These are phyloP conservation scores for Pseudococcus longispinus DNA, from an alignment of 2,888 invertebrate genomes.

Conservation along the genomic window DNA sequence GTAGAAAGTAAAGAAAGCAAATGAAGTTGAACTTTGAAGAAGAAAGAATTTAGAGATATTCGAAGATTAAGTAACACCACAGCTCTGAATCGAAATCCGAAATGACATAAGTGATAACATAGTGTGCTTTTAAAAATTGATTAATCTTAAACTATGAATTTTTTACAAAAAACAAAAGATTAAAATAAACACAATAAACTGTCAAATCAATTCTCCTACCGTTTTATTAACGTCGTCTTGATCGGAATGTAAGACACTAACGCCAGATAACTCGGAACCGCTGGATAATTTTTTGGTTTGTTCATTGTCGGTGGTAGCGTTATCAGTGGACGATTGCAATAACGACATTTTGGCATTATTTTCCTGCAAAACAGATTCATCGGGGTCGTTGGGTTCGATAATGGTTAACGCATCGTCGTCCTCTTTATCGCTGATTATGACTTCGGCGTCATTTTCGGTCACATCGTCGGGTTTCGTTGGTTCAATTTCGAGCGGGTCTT, in stretches of 20 bases:
- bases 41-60: too few relatives aligned
- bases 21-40: too few relatives aligned
- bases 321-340: not conserved
- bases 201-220: conserved; percentile 46
- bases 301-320: not conserved
- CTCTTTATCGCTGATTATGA: not conserved
- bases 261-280: conserved; percentile 39
- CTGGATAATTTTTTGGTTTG: not conserved
- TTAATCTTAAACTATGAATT: not conserved
- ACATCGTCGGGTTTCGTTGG: not conserved
- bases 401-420: not conserved
- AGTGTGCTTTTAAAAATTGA: not conserved
- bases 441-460: not conserved
- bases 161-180: not conserved
- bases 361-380: not conserved
- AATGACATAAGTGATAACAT: not conserved
- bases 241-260: conserved; percentile 4
- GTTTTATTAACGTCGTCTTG: conserved; percentile 6
- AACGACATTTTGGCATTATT: not conserved
- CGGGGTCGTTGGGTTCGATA: not conserved
- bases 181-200: not conserved
- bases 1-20: too few relatives aligned
- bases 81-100: not conserved
- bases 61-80: not conserved
- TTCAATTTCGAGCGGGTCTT: not conserved